Conservation (phyloP, 2,888 invertebrate species). For the Lithophane semibrunnea region DNA sequence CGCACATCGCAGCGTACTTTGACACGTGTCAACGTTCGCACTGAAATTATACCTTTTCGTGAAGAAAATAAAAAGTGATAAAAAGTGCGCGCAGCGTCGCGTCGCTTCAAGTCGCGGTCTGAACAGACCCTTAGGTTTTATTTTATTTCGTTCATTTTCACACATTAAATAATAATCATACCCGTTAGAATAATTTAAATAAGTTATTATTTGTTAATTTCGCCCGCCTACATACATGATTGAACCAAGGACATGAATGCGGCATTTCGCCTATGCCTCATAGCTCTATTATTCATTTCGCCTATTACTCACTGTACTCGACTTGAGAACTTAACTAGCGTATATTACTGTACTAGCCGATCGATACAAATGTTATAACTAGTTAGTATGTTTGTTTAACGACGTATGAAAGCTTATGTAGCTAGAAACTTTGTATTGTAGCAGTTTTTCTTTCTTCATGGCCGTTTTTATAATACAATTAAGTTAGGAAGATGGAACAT, state of each 20-base stretch:
- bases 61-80: too few relatives aligned
- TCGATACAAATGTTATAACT: conserved; percentile 51
- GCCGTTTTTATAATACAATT: conserved; percentile 11
- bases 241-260: conserved; percentile 54
- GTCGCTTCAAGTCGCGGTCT: too few relatives aligned
- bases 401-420: conserved; percentile 22
- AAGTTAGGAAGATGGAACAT: conserved; percentile 1
- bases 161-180: neutral
- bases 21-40: too few relatives aligned
- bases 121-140: neutral
- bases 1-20: too few relatives aligned
- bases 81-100: too few relatives aligned
- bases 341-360: conserved; percentile 33
- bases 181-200: conserved; percentile 35
- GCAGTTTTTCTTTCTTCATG: conserved; percentile 20
- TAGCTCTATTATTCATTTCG: conserved; percentile 47
- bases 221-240: conserved; percentile 10
- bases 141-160: conserved; percentile 10
- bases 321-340: conserved; percentile 52
- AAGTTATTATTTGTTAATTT: conserved; percentile 26
- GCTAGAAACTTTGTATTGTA: conserved; percentile 20
- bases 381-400: conserved; percentile 29
- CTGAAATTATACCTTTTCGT: too few relatives aligned
- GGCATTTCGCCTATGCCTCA: conserved; percentile 43
- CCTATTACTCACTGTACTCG: conserved; percentile 48